phyloP scores from a whole-genome alignment of 2,888 invertebrate genomes.

The Cyrtodaria siliqua region DNA sequence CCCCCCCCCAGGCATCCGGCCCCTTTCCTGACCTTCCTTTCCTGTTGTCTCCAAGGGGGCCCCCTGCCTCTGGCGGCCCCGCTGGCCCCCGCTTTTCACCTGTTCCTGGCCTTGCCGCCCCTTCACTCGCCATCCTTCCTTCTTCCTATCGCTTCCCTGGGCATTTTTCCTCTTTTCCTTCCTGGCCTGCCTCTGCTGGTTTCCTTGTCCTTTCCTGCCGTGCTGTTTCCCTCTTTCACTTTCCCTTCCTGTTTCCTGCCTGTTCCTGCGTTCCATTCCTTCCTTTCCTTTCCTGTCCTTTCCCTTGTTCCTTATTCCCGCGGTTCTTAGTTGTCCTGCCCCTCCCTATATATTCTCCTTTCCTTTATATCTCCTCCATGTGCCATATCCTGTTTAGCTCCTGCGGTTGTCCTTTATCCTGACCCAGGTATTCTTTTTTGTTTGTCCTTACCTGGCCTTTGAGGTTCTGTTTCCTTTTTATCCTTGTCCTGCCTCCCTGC shows the following conservation, averaged over 20 bases:
- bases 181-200: background rate
- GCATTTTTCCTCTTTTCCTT: background rate
- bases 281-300: background rate
- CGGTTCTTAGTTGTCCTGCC: background rate
- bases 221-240: background rate
- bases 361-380: slow-evolving; percentile 2
- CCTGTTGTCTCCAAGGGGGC: too few species aligned
- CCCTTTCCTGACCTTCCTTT: too few species aligned
- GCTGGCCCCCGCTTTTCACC: background rate
- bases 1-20: too few species aligned
- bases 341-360: slow-evolving; percentile 2
- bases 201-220: background rate
- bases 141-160: background rate
- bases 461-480: background rate
- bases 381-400: background rate
- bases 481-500: background rate
- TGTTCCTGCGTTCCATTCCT: background rate
- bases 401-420: background rate
- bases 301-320: background rate
- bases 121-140: background rate
- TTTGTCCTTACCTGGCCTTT: background rate
- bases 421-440: background rate
- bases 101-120: background rate
- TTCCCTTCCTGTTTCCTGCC: background rate
- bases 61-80: background rate